Percentiles rank a stretch among this genome's conserved stretches.
phyloP scores from a whole-genome alignment of 2,797 vertebrate species.

The Nyctibius grandis region DNA sequence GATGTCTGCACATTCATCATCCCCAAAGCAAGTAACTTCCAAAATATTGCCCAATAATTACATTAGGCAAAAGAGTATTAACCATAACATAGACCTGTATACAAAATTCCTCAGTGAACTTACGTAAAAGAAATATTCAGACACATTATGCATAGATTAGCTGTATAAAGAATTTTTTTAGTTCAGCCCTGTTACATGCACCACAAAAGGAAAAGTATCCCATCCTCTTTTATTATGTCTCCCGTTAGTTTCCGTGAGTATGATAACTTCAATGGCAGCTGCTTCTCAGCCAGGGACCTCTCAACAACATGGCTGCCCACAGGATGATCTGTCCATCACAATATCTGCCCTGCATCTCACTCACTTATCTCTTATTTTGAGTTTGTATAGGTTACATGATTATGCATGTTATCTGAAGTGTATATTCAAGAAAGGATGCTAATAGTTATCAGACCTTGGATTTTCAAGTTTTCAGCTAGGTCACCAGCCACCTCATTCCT shows the following conservation, averaged over 20 bases:
- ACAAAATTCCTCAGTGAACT: not conserved
- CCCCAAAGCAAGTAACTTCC: not conserved
- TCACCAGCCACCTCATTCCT: not conserved
- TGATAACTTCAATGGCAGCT: not conserved
- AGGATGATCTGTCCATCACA: not conserved
- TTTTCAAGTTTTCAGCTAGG: not conserved
- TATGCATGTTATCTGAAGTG: not conserved
- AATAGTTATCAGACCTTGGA: not conserved
- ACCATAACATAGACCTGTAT: not conserved
- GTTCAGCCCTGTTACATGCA: not conserved
- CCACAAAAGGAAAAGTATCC: not conserved
- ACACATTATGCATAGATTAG: not conserved
- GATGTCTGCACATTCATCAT: not conserved
- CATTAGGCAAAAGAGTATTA: not conserved
- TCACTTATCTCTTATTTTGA: not conserved
- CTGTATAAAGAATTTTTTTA: not conserved
- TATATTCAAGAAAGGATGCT: not conserved
- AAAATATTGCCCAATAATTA: not conserved
- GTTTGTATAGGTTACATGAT: not conserved
- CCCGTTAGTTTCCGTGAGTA: not conserved
- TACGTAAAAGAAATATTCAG: not conserved
- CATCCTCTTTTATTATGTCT: not conserved
- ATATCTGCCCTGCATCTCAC: not conserved
- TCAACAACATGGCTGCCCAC: not conserved
- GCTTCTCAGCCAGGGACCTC: not conserved